These are phyloP conservation scores for Drosophila sucinea DNA, from an alignment of 1,140 invertebrate genomes.

Conservation along the genomic window DNA sequence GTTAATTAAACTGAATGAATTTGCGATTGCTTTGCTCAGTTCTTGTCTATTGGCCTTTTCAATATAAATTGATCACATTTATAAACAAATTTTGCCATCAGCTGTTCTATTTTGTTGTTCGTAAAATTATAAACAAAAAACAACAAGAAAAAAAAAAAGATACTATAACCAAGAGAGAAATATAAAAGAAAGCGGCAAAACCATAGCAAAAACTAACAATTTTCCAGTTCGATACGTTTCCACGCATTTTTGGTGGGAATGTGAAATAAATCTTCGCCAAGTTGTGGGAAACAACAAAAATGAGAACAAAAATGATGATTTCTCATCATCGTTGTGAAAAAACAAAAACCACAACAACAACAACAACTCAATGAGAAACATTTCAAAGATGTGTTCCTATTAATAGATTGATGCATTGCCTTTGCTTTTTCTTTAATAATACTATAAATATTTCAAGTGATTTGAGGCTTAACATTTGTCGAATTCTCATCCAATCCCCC, in stretches of 20 bases:
- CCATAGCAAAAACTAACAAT: constrained; percentile 5
- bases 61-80: constrained; percentile 26
- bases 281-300: constrained; percentile 4
- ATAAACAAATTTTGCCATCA: constrained; percentile 43
- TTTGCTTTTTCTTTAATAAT: constrained; percentile 9
- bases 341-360: neutral
- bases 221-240: constrained; percentile 2
- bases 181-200: neutral
- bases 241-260: neutral
- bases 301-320: constrained; percentile 9
- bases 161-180: neutral
- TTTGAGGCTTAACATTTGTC: constrained; percentile 9
- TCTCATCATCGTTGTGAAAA: neutral
- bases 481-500: neutral
- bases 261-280: neutral
- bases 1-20: constrained; percentile 37
- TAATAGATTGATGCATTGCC: constrained; percentile 8
- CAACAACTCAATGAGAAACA: constrained; percentile 4
- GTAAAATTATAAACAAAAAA: constrained; percentile 38
- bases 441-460: constrained; percentile 12
- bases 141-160: constrained; percentile 25
- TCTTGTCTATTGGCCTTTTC: neutral
- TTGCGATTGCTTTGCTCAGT: constrained; percentile 32
- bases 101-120: constrained; percentile 19
- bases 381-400: constrained; percentile 8